Conservation (phyloP, 2,797 vertebrate species). For the Tokudaia muenninki region DNA sequence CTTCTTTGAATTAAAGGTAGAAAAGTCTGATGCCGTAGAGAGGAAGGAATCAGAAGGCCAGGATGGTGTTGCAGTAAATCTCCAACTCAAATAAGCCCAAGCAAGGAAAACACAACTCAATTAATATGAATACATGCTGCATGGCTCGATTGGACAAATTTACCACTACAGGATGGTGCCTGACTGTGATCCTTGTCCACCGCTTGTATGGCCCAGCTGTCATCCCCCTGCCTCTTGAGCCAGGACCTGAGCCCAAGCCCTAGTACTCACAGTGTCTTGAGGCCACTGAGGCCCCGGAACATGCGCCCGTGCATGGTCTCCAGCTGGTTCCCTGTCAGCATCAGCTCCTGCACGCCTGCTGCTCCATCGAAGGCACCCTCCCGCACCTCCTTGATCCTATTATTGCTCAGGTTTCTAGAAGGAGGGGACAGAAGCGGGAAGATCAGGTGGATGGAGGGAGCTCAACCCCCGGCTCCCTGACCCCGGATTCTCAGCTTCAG, state of each 20-base stretch:
- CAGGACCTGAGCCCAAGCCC: background rate
- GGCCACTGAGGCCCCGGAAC: slow-evolving; percentile 94
- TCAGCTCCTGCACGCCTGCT: slow-evolving; percentile 92
- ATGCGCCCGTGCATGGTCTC: slow-evolving; percentile 93
- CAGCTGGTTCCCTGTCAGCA: slow-evolving; percentile 96
- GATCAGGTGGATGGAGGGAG: background rate
- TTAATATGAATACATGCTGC: too few species aligned
- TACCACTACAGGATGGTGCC: background rate
- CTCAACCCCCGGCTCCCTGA: background rate
- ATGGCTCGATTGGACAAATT: too few species aligned
- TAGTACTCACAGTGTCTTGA: slow-evolving; percentile 95
- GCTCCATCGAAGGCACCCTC: slow-evolving; percentile 95
- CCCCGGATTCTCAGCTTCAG: background rate
- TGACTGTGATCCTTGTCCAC: rapidly evolving
- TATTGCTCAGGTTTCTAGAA: slow-evolving; percentile 96
- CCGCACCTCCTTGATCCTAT: slow-evolving; percentile 96
- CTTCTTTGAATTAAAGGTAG: background rate
- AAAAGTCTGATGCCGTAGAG: background rate
- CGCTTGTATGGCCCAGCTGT: rapidly evolving
- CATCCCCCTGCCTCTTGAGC: background rate
- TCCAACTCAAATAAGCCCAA: too few species aligned
- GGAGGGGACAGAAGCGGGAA: slow-evolving; percentile 45
- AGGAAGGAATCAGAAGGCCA: background rate
- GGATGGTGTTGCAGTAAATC: too few species aligned
- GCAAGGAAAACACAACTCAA: too few species aligned